Evolutionary conservation across 1,140 invertebrate species (phyloP), one percentile per base, ranked within the genome.

Genomic region (Heliothis subflexa): DNA sequence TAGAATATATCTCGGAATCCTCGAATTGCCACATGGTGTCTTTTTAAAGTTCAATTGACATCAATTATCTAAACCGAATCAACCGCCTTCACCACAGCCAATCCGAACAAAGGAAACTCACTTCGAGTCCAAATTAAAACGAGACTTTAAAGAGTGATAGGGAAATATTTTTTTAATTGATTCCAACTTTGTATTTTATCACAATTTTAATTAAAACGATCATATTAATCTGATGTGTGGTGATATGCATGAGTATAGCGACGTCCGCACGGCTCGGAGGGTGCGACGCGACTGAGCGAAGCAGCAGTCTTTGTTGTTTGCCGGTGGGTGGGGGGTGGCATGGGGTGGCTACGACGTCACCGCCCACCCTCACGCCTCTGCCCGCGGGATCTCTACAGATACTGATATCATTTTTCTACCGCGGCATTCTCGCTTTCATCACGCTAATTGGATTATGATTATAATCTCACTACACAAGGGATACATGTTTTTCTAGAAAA

Each of bases 1-100:
- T 97, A 83, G 96, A 96, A 86, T 95, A 97, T 92, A 97, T 97
- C 94, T 97, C 96, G 74, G 96, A 95, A 85, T 95, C 96, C 86
- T 95, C 95, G 74, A 95, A 94, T 85, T 94, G 93, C 95, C 95
- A 96, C 94, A 95, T 95, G 62, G 81, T 85, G 76, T 54, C 79
- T 5, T 25, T 25, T 77, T 75, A 76, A 28, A 64, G 33, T 64
- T 45, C 59, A 76, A 76, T 45, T 64, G 73, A 50, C 73, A 64
- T 64, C 64, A 64, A 76, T 54, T 33, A 76, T 76, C 25, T 64
- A 50, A 64, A 21, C 57, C 45, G 57, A 64, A 18, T 50, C 49
- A 64, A 50, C 74, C 50, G 62, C 49, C 33, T 74, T 47, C 50
- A 55, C 57, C 59, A 33, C 45, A 52, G 45, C 14, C 45, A 50